Evolutionary conservation across 2,113 vertebrate species (phyloP).

Genomic region (Trematomus loennbergii): DNA sequence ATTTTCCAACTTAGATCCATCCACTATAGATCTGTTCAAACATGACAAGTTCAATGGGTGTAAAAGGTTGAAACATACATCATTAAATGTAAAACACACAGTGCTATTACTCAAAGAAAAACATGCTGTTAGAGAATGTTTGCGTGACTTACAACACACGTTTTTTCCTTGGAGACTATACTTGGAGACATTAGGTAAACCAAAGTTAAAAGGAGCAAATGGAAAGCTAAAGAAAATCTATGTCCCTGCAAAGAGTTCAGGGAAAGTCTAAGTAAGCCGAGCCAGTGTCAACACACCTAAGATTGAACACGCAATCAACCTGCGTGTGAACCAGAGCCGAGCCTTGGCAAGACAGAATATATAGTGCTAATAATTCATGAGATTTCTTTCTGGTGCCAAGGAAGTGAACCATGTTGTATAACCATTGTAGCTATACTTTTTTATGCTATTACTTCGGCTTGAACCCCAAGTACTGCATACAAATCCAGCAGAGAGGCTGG

Average conservation of each 20-base stretch:
- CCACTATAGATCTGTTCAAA: background rate
- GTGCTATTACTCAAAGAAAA: conserved; percentile 5
- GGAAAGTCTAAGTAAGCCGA: conserved; percentile 15
- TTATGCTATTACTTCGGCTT: conserved; percentile 12
- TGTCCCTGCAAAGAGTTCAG: conserved; percentile 19
- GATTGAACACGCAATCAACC: conserved; percentile 7
- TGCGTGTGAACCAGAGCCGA: conserved; percentile 34
- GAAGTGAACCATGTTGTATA: conserved; percentile 19
- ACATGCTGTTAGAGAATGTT: background rate
- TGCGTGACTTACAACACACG: background rate
- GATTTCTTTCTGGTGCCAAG: conserved; percentile 20
- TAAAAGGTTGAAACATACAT: background rate
- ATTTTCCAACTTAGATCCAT: background rate
- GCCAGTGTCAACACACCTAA: conserved; percentile 32
- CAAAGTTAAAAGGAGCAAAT: conserved; percentile 5
- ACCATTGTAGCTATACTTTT: conserved; percentile 15
- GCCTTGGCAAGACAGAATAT: conserved; percentile 29
- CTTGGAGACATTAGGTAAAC: conserved; percentile 1
- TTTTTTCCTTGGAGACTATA: background rate
- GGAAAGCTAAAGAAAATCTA: conserved; percentile 18
- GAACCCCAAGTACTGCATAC: conserved; percentile 38
- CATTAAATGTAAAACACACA: background rate
- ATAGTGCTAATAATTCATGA: conserved; percentile 24
- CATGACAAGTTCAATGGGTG: conserved; percentile 6
- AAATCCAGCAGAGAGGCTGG: conserved; percentile 27